Evolutionary conservation across 2,113 vertebrate genomes (phyloP).

Genomic region (Pundamilia nyererei): DNA sequence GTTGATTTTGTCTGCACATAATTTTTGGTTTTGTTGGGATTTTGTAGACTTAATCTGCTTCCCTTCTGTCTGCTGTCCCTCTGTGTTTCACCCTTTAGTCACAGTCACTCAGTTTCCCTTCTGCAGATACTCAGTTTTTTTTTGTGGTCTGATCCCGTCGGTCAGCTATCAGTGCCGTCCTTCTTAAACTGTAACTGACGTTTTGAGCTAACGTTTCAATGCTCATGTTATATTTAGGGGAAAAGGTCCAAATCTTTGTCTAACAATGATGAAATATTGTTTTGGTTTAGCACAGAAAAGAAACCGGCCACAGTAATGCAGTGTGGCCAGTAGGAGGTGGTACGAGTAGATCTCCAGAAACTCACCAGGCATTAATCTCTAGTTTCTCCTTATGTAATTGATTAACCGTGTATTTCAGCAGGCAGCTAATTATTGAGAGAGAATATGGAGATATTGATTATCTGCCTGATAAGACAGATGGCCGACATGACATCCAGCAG

Average conservation of each 20-base stretch:
- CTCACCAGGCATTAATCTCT: not conserved
- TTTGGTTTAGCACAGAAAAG: rapidly evolving
- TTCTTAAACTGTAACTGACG: not conserved
- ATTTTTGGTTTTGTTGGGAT: not conserved
- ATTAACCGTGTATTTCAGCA: not conserved
- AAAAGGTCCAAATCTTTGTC: rapidly evolving
- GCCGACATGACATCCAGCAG: not conserved
- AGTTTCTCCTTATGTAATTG: not conserved
- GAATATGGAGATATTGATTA: not conserved
- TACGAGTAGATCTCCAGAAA: rapidly evolving
- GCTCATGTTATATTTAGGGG: rapidly evolving
- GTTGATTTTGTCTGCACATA: not conserved
- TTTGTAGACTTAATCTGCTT: not conserved
- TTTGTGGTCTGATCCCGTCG: not conserved
- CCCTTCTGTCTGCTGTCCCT: not conserved
- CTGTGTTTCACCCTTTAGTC: not conserved
- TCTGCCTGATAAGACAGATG: rapidly evolving
- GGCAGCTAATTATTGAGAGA: not conserved
- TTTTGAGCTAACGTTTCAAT: not conserved
- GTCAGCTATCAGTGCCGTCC: not conserved
- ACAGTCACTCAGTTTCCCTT: not conserved
- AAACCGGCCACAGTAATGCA: rapidly evolving
- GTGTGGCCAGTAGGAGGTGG: not conserved
- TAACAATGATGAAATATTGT: not conserved
- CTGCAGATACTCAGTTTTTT: not conserved